Evolutionary conservation across 2,113 vertebrate genomes (phyloP), one percentile per base, ranked within the genome.

Genomic region (Corythoichthys haematopterus): DNA sequence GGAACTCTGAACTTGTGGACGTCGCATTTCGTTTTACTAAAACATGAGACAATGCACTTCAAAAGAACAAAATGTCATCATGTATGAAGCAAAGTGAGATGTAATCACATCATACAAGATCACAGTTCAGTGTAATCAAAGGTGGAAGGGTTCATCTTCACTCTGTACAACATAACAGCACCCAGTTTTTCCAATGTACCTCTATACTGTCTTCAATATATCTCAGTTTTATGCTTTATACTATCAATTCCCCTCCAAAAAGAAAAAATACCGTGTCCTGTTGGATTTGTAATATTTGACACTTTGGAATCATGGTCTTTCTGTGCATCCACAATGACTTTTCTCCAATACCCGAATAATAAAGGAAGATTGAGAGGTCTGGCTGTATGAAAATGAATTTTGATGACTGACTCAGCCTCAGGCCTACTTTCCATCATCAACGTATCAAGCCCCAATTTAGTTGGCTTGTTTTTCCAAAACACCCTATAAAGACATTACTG

Each of bases 301-400:
- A 81, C 81, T 84, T 78, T 65, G 53, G 66, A 68, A 71, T 72
- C 76, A 74, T 46, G 51, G 68, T 52, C 62, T 50, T 71, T 51
- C 65, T 35, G 66, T 38, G 76, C 20, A 35, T 5, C 10, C 73
- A 74, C 82, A 66, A 65, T 72, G 38, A 50, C 69, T 84, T 81
- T 55, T 82, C 83, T 84, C 76, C 67, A 78, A 86, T 79, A 83
- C 85, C 77, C 82, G 82, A 83, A 81, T 78, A 80, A 70, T 72
- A 51, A 85, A 63, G 20, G 56, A 88, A 77, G 84, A 89, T 87
- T 85, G 51, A 50, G 60, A 85, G 90, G 76, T 63, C 0, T 15
- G 14, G 57, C 13, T 37, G 14, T 35, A 38, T 79, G 63, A 79
- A 84, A 87, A 80, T 76, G 81, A 82, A 81, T 80, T 70, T 64